Evolutionary conservation across 2,797 vertebrate species (phyloP).

Genomic region (Microctenopoma steveboyesi): DNA sequence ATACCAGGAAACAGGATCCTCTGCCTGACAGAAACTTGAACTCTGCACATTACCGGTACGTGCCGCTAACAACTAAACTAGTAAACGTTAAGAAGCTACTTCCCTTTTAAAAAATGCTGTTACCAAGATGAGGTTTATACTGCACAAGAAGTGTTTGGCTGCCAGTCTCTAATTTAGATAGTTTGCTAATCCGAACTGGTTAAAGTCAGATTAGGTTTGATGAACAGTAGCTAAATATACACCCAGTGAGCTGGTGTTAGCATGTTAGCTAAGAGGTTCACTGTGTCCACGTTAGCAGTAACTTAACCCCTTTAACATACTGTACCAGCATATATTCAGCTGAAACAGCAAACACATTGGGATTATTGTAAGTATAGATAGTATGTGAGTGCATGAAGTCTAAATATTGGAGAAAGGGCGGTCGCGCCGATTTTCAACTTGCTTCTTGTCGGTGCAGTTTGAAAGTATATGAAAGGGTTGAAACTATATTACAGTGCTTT

Average conservation of each 20-base stretch:
- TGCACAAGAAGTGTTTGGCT: background rate
- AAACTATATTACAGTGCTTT: too few species aligned
- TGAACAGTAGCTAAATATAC: constrained; percentile 6
- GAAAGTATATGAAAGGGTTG: too few species aligned
- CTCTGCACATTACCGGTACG: constrained; percentile 51
- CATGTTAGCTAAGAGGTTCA: constrained; percentile 38
- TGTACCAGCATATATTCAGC: background rate
- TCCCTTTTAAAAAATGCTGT: background rate
- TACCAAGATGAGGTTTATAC: background rate
- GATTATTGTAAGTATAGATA: background rate
- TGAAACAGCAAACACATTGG: background rate
- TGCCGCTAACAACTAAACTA: constrained; percentile 21
- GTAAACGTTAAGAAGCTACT: background rate
- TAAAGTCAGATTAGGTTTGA: constrained; percentile 37
- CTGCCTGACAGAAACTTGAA: constrained; percentile 20
- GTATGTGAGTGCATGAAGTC: background rate
- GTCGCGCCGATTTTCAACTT: too few species aligned
- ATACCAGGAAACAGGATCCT: constrained; percentile 10
- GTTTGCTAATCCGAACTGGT: constrained; percentile 10
- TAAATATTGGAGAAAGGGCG: background rate
- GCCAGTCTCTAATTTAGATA: constrained; percentile 7
- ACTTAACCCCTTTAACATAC: constrained; percentile 10
- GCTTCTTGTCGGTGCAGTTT: too few species aligned
- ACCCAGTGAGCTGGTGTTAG: constrained; percentile 28
- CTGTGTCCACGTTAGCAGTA: constrained; percentile 54